Conservation (phyloP, 2,113 vertebrate genomes). For the Brevimyrus niger region DNA sequence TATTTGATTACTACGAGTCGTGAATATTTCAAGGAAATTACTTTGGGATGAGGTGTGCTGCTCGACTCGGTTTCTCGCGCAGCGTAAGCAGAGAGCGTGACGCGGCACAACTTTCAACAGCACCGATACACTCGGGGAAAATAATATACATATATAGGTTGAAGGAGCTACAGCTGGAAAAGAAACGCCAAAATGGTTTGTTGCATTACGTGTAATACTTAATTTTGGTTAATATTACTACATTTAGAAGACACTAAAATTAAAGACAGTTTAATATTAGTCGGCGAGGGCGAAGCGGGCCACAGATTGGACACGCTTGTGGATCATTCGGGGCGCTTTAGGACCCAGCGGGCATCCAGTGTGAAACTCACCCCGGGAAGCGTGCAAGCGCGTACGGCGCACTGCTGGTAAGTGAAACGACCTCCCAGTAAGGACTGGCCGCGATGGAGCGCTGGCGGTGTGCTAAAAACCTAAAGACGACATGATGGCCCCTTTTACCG, state of each 20-base stretch:
- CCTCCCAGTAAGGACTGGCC: neutral
- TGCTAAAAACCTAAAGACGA: neutral
- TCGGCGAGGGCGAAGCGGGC: neutral
- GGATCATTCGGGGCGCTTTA: neutral
- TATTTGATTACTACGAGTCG: neutral
- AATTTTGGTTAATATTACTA: neutral
- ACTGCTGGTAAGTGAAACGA: neutral
- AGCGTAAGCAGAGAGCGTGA: neutral
- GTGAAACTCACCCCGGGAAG: neutral
- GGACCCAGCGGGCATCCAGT: neutral
- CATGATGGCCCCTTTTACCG: too few relatives aligned
- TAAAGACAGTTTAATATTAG: neutral
- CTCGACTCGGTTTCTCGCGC: neutral
- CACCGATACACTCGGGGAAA: neutral
- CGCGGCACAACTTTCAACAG: too few relatives aligned
- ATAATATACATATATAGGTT: too few relatives aligned
- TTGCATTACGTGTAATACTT: neutral
- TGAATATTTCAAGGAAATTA: neutral
- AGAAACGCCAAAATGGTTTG: neutral
- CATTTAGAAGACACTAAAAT: neutral
- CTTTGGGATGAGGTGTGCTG: neutral
- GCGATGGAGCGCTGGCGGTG: neutral
- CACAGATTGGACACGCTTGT: neutral
- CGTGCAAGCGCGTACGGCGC: neutral
- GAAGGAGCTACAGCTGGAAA: neutral